Evolutionary conservation across 2,888 invertebrate species (phyloP), one percentile per base, ranked within the genome.

Genomic region (Dynastes maya): DNA sequence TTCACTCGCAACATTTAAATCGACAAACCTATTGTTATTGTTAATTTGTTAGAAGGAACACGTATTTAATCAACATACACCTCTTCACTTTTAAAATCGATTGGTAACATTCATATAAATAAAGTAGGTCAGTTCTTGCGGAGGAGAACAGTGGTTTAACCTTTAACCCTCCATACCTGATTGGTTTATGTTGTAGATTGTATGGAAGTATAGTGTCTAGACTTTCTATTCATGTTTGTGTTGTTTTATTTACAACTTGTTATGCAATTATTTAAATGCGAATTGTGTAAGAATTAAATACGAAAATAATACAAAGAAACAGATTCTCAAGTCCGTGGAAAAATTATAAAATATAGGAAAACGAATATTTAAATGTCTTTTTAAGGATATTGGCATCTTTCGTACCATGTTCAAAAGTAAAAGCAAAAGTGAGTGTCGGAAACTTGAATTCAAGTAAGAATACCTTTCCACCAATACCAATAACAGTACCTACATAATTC

Each of bases 121-220:
- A 16, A 77, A 77, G 68, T 77, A 37, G 77, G 77, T 77, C 77
- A 77, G 70, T 77, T 77, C 68, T 77, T 49, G 77, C 58, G 32
- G 68, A 61, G 76, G 65, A 71, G 71, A 70, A 45, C 53, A 65
- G 4, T 16, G 53, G 45, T 67, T 29, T 77, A 77, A 77, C 77
- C 77, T 77, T 77, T 77, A 70, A 77, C 77, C 74, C 40, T 45
- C 45, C 27, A 29, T 9, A 61, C 61, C 61, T 40, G 61, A 75
- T 61, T 40, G 74, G 45, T 74, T 74, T 72, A 27, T 29, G 16
- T n/a, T 53, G 51, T 51, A n/a, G 9, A 51, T 51, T 51, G 51
- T n/a, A n/a, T 51, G 53, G 53, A 53, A 16, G 53, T 53, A 4
- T 53, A 53, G 2, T 51, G 65, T 40, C 29, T 55, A 37, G 27